Base-by-base conservation (phyloP, 1,140 invertebrate genomes). In the Metaphire vulgaris region DNA sequence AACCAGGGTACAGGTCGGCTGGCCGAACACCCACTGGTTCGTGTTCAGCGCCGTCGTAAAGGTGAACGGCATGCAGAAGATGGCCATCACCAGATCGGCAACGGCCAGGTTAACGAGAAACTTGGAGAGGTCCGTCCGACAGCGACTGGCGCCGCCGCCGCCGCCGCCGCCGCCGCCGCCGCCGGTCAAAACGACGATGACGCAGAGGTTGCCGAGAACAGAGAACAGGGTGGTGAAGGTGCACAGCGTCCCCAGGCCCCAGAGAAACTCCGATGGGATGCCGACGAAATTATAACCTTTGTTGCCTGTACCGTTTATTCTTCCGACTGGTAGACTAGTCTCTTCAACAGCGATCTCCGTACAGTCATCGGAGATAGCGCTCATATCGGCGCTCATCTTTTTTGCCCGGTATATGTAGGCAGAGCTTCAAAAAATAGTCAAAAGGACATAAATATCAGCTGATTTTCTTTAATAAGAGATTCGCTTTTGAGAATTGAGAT, bases 61-160 rank as follows among this genome's bases (percentile, higher is more conserved):
- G 0, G 83, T 83, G 77, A 86, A 86, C 21, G 85, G 85, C 79
- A 86, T 83, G 76, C 85, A 86, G 72, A 86, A 82, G 1, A 85
- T 76, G 2, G 81, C 84, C 81, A 85, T 82, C n/a, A 85, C 78
- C 0, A 86, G 79, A 77, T 86, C 85, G 12, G 84, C 81, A 21
- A 86, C 79, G 29, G 86, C 91, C 88, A 95, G 87, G 86, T 94
- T 95, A 29, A 94, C 88, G 26, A 95, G 88, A 85, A 93, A 94
- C 1, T 79, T 79, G 1, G 82, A 77, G 16, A 85, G 79, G 68
- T 85, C 84, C 12, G 82, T 84, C 32, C 80, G 75, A 15, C 78
- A 83, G 6, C 67, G n/a, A n/a, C n/a, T n/a, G n/a, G n/a, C n/a
- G n/a, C n/a, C n/a, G n/a, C n/a, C n/a, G n/a, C n/a, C n/a, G n/a